A percentile compares a stretch with the other conserved stretches of the same genome.
These are phyloP conservation scores for Cossypha polioptera DNA, from an alignment of 2,797 vertebrate genomes.

Conservation along the genomic window DNA sequence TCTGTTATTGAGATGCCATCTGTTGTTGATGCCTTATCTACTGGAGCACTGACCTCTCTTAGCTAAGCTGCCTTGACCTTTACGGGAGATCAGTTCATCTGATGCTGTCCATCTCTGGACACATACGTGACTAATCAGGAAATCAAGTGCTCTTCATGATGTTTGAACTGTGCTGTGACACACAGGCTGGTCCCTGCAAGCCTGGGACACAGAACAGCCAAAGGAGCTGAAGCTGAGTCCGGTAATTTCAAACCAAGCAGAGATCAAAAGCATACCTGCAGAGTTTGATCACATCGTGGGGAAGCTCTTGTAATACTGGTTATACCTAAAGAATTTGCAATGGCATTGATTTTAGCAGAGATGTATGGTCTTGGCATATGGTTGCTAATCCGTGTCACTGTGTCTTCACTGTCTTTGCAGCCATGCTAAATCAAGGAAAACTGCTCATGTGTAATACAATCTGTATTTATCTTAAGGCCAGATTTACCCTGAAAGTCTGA, in stretches of 20 bases:
- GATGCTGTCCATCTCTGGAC: not conserved
- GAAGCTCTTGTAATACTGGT: not conserved
- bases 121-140: not conserved
- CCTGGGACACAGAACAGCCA: not conserved
- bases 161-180: not conserved
- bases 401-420: not conserved
- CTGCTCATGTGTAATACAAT: not conserved
- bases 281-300: not conserved
- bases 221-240: not conserved
- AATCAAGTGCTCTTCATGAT: not conserved
- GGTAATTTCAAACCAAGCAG: not conserved
- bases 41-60: not conserved
- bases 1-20: not conserved
- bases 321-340: not conserved
- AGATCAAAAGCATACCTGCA: not conserved
- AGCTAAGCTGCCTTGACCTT: not conserved
- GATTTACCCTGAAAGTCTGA: not conserved
- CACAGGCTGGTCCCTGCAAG: not conserved
- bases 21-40: not conserved
- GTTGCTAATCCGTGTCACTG: not conserved
- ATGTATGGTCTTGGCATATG: not conserved
- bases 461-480: not conserved
- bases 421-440: not conserved
- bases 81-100: not conserved
- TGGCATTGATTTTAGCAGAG: not conserved